Percentiles rank a stretch among this genome's conserved stretches.
phyloP scores from a whole-genome alignment of 2,888 invertebrate species.

The Acleris literana region DNA sequence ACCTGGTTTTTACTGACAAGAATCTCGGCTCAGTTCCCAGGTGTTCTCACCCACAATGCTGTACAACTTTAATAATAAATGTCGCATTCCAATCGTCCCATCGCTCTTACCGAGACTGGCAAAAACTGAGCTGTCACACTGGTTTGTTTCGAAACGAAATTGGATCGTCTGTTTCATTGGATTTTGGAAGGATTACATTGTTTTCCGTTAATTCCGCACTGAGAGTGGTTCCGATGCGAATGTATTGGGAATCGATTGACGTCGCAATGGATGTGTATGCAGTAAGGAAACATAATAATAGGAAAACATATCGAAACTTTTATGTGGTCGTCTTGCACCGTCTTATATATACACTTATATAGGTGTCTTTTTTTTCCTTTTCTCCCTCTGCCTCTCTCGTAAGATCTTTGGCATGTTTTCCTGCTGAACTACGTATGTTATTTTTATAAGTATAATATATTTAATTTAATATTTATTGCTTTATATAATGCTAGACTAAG shows the following conservation, averaged over 20 bases:
- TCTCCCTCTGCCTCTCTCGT: no score
- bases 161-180: slow-evolving; percentile 13
- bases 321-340: no score
- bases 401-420: no score
- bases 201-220: slow-evolving; percentile 30
- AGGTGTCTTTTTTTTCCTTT: no score
- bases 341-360: no score
- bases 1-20: no score
- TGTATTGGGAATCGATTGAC: slow-evolving; percentile 3
- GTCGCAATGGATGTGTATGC: not conserved
- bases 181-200: slow-evolving; percentile 20
- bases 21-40: not conserved
- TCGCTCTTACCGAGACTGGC: not conserved
- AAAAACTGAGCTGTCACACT: slow-evolving; percentile 1
- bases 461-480: no score
- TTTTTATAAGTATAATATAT: no score
- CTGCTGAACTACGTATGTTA: no score
- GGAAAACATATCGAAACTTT: no score
- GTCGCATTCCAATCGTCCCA: not conserved
- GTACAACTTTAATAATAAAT: slow-evolving; percentile 2
- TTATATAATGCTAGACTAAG: no score
- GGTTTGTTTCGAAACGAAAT: slow-evolving; percentile 19
- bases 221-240: slow-evolving; percentile 17
- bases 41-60: not conserved
- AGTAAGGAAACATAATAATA: not conserved